Percentiles rank a stretch among this genome's conserved stretches.
Conservation (phyloP, 2,113 vertebrate genomes). For the Oryzias celebensis region DNA sequence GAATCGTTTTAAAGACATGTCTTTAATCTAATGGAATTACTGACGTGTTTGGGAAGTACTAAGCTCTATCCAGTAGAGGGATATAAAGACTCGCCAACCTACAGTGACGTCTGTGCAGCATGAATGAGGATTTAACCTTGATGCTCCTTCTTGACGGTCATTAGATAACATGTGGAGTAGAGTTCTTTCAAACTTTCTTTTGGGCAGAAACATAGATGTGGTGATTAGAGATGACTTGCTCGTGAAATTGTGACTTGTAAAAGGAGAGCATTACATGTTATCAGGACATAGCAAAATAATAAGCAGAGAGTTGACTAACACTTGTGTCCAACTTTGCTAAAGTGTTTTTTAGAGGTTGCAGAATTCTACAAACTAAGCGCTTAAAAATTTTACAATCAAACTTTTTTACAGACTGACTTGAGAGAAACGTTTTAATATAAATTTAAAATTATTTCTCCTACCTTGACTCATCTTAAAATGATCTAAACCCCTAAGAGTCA, state of each 20-base stretch:
- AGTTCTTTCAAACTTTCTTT: background rate
- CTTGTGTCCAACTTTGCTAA: background rate
- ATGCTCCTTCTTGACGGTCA: conserved; percentile 42
- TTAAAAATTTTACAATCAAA: background rate
- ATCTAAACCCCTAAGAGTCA: background rate
- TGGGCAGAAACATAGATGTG: background rate
- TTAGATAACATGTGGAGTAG: conserved; percentile 15
- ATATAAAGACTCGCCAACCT: conserved; percentile 37
- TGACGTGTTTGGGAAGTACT: conserved; percentile 37
- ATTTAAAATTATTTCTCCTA: background rate
- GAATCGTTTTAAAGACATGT: conserved; percentile 35
- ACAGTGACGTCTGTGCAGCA: conserved; percentile 40
- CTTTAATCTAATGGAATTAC: conserved; percentile 72
- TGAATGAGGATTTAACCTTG: conserved; percentile 9
- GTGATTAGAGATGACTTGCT: background rate
- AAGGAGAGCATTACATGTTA: background rate
- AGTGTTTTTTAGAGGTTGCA: background rate
- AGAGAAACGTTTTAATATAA: background rate
- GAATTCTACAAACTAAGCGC: background rate
- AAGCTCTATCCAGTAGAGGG: conserved; percentile 43
- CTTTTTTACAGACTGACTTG: background rate
- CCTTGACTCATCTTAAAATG: background rate
- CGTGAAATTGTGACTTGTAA: background rate
- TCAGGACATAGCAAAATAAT: too few relatives aligned
- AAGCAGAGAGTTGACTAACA: too few relatives aligned